Conservation (phyloP, 2,113 vertebrate genomes). For the Leucopternis melanops region DNA sequence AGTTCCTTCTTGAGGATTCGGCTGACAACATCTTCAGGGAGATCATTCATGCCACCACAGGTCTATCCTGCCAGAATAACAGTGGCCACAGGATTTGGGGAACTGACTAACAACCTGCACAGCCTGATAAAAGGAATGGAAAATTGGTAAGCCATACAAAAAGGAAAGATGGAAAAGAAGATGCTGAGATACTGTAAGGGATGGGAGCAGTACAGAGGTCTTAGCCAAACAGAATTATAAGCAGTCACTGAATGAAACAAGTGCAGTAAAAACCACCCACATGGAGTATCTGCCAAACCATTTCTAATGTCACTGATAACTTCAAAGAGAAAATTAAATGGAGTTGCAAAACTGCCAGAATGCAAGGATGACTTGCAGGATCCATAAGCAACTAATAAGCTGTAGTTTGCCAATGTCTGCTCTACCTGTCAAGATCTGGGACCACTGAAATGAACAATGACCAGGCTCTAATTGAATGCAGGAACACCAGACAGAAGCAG, state of each 20-base stretch:
- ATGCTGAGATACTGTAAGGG: neutral
- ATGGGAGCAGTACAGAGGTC: neutral
- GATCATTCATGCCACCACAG: neutral
- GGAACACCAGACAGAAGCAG: neutral
- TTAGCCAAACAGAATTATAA: constrained; percentile 11
- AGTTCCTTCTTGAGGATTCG: neutral
- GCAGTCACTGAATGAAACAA: constrained; percentile 9
- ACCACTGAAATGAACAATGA: neutral
- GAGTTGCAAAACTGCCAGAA: neutral
- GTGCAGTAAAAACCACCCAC: constrained; percentile 30
- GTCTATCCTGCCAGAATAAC: neutral
- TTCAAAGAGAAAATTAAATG: constrained; percentile 57
- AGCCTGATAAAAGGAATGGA: neutral
- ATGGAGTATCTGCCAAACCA: constrained; percentile 7
- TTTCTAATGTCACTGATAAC: constrained; percentile 48
- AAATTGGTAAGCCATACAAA: neutral
- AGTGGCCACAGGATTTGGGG: neutral
- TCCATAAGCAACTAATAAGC: neutral
- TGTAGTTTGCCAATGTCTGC: neutral
- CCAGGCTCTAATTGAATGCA: constrained; percentile 12
- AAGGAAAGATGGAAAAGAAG: neutral
- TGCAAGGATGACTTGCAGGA: constrained; percentile 55
- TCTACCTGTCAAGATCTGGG: neutral
- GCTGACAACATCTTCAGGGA: neutral
- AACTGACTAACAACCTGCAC: neutral